Evolutionary conservation across 92 coral and sea anemone species (phyloP), one percentile per base, ranked within the genome.

Genomic region (Epizoanthus illoricatus): DNA sequence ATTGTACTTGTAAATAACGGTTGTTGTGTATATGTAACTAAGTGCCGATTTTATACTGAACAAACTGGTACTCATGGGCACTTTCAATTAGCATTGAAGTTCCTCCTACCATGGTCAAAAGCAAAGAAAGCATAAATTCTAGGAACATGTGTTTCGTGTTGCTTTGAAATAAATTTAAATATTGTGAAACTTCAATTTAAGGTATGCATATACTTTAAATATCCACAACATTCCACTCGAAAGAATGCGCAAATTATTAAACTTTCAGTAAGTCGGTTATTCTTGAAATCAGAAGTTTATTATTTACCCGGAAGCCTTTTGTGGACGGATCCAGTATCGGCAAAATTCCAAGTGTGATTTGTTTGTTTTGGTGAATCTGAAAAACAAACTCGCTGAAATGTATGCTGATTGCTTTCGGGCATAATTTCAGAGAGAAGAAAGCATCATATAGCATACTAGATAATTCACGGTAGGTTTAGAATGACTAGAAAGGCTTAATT

Each of bases 301-400:
- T 62, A 65, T 76, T 71, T 45, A 49, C 59, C 33, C 60, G 39
- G 9, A 71, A 49, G 42, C 59, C 15, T 42, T 71, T 71, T 23
- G 60, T 7, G 3, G 42, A 71, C 20, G 39, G 3, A 71, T 71
- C 59, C 55, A 40, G 74, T 69, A 75, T 57, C 67, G 55, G 24
- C 20, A 39, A 33, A 24, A 4, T 41, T 9, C 64, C 36, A n/a
- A 0, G 7, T 4, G 4, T 19, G 58, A 17, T 76, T 11, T 76
- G 81, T 76, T 76, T 61, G 81, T 76, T 76, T 76, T 76, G 6
- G 40, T 5, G 68, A 17, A 76, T 17, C 41, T 42, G 11, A 40
- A 33, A 61, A 76, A 60, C 81, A 63, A 76, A 76, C 71, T 36
- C 43, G 9, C 55, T 42, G 52, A 71, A 23, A 7, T 68, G 40